These are phyloP conservation scores for Elachura formosa DNA, from an alignment of 2,113 vertebrate species.

Conservation along the genomic window DNA sequence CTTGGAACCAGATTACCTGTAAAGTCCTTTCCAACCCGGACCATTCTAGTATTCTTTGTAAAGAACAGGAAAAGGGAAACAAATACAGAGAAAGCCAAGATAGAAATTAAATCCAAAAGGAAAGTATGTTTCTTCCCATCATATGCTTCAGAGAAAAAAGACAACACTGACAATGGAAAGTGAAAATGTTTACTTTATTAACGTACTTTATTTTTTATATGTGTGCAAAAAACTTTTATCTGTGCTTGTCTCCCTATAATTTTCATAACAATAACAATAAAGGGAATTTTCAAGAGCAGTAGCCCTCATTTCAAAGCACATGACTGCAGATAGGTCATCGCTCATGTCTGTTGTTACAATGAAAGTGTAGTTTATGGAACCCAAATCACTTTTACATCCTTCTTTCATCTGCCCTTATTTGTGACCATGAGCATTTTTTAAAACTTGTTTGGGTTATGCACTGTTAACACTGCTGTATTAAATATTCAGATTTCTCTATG, in stretches of 20 bases:
- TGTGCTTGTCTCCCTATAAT: background rate
- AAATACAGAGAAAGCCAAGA: background rate
- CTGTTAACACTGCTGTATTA: background rate
- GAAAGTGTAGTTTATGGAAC: background rate
- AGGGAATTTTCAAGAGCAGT: background rate
- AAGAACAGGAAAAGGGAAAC: background rate
- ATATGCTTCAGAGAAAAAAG: background rate
- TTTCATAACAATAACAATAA: background rate
- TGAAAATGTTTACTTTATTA: background rate
- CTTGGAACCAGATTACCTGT: background rate
- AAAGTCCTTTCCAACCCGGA: background rate
- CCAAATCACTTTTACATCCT: background rate
- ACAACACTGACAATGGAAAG: background rate
- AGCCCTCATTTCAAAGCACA: background rate
- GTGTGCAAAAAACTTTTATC: background rate
- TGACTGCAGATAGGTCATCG: background rate
- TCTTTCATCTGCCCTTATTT: background rate
- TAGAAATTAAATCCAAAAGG: background rate
- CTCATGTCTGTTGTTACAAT: background rate
- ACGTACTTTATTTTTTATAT: background rate
- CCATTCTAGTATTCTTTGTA: background rate
- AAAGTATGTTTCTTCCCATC: background rate
- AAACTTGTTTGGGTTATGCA: background rate
- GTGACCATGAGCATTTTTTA: background rate
- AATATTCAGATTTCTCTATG: background rate